A percentile compares a stretch with the other conserved stretches of the same genome.
Evolutionary conservation across 2,797 vertebrate genomes (phyloP).

Genomic region (Mus spretus): DNA sequence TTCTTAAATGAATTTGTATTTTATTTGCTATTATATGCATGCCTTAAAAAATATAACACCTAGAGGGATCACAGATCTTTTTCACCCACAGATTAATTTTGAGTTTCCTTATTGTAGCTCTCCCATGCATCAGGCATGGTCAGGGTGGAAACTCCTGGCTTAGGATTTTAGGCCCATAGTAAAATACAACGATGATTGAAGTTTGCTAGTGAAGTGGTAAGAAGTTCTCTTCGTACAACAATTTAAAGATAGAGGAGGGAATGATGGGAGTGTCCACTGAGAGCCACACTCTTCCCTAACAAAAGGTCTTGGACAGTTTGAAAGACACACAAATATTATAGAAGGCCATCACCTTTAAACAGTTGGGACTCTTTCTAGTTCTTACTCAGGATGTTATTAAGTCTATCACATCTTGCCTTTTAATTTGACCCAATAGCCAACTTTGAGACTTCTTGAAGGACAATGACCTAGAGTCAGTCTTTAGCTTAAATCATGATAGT

Average conservation of each 20-base stretch:
- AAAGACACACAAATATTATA: conserved; percentile 28
- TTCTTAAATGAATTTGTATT: conserved; percentile 67
- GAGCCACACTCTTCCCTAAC: not conserved
- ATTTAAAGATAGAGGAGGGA: conserved; percentile 61
- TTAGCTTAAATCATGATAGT: not conserved
- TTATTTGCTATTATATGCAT: conserved; percentile 50
- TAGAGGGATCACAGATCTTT: not conserved
- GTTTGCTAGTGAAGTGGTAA: conserved; percentile 26
- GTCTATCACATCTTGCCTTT: not conserved
- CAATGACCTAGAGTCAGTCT: not conserved
- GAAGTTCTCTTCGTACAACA: not conserved
- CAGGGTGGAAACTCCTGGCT: not conserved
- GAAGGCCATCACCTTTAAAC: not conserved
- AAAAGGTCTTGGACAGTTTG: not conserved
- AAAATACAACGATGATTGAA: not conserved
- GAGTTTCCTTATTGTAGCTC: conserved; percentile 15
- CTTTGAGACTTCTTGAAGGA: conserved; percentile 10
- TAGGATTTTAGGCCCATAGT: conserved; percentile 6
- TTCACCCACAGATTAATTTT: conserved; percentile 19
- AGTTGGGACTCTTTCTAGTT: not conserved
- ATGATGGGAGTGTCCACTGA: not conserved
- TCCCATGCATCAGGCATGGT: not conserved
- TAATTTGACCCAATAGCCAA: conserved; percentile 13
- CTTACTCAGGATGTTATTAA: not conserved
- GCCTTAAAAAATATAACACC: not conserved